Evolutionary conservation across 2,888 invertebrate genomes (phyloP), one percentile per base, ranked within the genome.

Genomic region (Andrena haemorrhoa): DNA sequence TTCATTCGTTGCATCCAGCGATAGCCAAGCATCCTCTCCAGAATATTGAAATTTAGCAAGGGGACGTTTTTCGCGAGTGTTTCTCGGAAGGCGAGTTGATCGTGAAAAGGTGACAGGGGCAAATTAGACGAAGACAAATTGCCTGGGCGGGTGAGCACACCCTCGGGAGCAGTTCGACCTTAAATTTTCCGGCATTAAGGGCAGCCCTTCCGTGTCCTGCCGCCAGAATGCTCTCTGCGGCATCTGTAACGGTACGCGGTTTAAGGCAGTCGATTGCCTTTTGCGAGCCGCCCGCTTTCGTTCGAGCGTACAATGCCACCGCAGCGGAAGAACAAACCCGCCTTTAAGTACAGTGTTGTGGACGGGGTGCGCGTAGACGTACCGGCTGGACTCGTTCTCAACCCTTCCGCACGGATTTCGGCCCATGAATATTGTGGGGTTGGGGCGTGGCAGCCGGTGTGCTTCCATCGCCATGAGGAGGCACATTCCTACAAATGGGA

Each of bases 401-500:
- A 75, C 69, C 71, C 70, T 70, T 85, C 53, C 53, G 5, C 20
- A 8, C n/a, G 26, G 64, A 63, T 58, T 78, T 79, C n/a, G 1
- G 23, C 10, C 6, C 29, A 7, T 26, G 26, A 23, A 65, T 20
- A 53, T 33, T 16, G 60, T 16, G 4, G 26, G 16, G 35, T 51
- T 53, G 26, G 51, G 78, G 75, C 65, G 83, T 83, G 78, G 78
- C 2, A 8, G 64, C 56, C 58, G 12, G 66, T 7, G 47, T 65
- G 65, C 53, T 51, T 61, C 53, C 56, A 58, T 53, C 29, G 61
- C 31, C 64, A 79, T 77, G 77, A 75, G 64, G 75, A 81, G 81
- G 83, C 75, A 79, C 71, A 84, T 85, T 85, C 84, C 82, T 77
- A 79, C 76, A 90, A 90, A 90, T 89, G 88, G 89, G 85, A 90